A percentile compares a stretch with the other conserved stretches of the same genome.
phyloP scores from a whole-genome alignment of 1,140 invertebrate genomes.

The Pemphigus obesinymphae region DNA sequence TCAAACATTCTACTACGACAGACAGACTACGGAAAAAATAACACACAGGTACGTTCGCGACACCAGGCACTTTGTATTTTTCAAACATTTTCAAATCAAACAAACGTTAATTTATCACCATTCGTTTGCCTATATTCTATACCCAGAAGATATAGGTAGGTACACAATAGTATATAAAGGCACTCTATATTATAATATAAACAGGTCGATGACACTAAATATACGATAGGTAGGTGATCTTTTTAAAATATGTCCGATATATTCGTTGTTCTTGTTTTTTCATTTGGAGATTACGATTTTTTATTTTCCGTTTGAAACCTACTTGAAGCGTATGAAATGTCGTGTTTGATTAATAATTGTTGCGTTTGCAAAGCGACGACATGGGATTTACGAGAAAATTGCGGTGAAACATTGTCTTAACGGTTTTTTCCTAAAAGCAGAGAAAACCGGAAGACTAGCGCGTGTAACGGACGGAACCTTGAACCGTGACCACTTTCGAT shows the following conservation, averaged over 20 bases:
- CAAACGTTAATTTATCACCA: background rate
- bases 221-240: too few relatives aligned
- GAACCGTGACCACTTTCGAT: conserved; percentile 40
- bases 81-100: background rate
- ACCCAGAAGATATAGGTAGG: background rate
- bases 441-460: conserved; percentile 30
- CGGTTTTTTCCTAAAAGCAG: conserved; percentile 15
- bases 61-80: background rate
- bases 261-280: background rate
- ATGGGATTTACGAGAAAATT: background rate
- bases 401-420: background rate
- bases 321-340: background rate
- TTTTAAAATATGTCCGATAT: too few relatives aligned
- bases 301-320: background rate
- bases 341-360: background rate
- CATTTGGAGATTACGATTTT: background rate
- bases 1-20: too few relatives aligned
- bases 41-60: background rate
- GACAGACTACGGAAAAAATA: too few relatives aligned
- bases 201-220: background rate
- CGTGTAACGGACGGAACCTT: background rate
- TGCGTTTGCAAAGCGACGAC: background rate
- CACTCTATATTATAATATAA: too few relatives aligned
- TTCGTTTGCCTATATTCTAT: background rate
- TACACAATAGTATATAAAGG: background rate